A percentile compares a stretch with the other conserved stretches of the same genome.
Evolutionary conservation across 2,113 vertebrate species (phyloP).

Genomic region (Cyphomyrus plagiostoma): DNA sequence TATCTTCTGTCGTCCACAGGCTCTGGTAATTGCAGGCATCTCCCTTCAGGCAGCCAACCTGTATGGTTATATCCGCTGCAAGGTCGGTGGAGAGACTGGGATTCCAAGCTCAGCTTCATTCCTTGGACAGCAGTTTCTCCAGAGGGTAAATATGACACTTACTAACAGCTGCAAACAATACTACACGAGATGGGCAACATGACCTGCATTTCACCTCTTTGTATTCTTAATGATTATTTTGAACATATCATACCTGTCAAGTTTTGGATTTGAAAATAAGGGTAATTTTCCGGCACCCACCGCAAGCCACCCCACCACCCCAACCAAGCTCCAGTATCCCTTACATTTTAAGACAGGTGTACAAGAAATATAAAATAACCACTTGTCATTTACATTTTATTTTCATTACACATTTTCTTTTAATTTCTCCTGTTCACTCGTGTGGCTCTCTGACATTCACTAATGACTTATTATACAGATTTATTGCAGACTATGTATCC

Average conservation of each 20-base stretch:
- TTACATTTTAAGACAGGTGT: no score
- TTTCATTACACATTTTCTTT: no score
- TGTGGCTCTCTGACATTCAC: no score
- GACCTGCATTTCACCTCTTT: not conserved
- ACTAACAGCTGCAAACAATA: not conserved
- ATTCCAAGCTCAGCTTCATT: constrained; percentile 48
- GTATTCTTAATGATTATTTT: not conserved
- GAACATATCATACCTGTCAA: not conserved
- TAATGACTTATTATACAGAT: no score
- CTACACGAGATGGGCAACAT: not conserved
- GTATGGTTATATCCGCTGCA: constrained; percentile 76
- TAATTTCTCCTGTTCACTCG: no score
- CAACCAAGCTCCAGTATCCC: no score
- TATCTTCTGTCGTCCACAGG: constrained; percentile 46
- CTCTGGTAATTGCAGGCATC: constrained; percentile 71
- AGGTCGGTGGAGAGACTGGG: constrained; percentile 59
- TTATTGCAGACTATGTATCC: no score
- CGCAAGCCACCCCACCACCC: no score
- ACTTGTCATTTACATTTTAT: no score
- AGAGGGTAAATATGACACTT: constrained; percentile 55
- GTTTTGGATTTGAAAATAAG: no score
- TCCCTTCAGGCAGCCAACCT: constrained; percentile 77
- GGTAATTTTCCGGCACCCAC: no score
- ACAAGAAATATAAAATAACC: no score
- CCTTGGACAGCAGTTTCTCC: constrained; percentile 57